phyloP scores from a whole-genome alignment of 2,888 invertebrate genomes.

The Drosophila setosimentum region DNA sequence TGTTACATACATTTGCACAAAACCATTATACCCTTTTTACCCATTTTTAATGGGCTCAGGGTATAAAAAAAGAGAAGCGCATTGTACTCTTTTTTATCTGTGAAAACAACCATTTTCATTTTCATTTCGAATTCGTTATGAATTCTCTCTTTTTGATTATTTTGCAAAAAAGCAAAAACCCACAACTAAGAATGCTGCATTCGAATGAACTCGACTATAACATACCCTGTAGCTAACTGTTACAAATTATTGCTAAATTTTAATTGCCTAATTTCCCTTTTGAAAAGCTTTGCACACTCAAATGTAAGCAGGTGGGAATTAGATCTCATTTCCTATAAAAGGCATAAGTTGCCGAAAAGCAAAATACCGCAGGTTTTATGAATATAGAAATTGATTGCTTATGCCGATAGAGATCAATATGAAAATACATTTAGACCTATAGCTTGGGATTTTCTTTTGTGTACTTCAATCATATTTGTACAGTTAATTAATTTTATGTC shows the following conservation, averaged over 20 bases:
- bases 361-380: neutral
- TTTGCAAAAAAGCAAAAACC: slow-evolving; percentile 30
- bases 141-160: slow-evolving; percentile 5
- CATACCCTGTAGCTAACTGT: neutral
- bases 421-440: neutral
- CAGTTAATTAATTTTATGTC: neutral
- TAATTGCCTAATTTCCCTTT: neutral
- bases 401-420: neutral
- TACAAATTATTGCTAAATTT: neutral
- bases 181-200: neutral
- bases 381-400: neutral
- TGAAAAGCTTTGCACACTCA: neutral
- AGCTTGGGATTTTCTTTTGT: neutral
- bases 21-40: no score
- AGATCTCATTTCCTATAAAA: neutral
- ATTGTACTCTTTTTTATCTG: slow-evolving; percentile 48
- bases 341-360: neutral
- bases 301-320: neutral
- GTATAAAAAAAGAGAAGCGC: slow-evolving; percentile 62
- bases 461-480: neutral
- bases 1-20: no score
- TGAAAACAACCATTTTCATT: slow-evolving; percentile 49
- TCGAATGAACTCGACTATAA: neutral
- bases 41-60: no score
- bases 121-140: slow-evolving; percentile 41